phyloP scores from a whole-genome alignment of 1,140 invertebrate genomes.

The Drosophila pruinosa region DNA sequence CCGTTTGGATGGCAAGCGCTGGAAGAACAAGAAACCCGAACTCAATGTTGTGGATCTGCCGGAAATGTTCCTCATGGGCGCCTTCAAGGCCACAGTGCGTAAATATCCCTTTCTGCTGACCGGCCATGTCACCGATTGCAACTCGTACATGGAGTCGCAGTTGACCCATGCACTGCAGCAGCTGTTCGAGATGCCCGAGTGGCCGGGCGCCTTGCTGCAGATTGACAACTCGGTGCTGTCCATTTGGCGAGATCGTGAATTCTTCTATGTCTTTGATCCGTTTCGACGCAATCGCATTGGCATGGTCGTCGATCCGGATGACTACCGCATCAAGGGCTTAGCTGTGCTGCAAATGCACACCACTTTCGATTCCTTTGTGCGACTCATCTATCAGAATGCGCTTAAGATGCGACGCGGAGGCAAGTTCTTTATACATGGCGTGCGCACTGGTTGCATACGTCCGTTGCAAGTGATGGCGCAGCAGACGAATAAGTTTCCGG shows the following conservation, averaged over 20 bases:
- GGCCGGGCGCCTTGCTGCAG: slow-evolving; percentile 82
- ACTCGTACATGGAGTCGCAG: slow-evolving; percentile 70
- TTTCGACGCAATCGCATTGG: slow-evolving; percentile 69
- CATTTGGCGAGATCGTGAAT: slow-evolving; percentile 83
- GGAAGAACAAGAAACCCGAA: slow-evolving; percentile 71
- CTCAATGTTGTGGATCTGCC: slow-evolving; percentile 76
- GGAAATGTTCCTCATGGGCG: slow-evolving; percentile 74
- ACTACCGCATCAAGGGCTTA: slow-evolving; percentile 66
- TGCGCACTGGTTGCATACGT: slow-evolving; percentile 66
- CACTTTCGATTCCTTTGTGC: slow-evolving; percentile 72
- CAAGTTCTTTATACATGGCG: slow-evolving; percentile 78
- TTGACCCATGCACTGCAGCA: slow-evolving; percentile 72
- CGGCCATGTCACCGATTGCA: slow-evolving; percentile 72
- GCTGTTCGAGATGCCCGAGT: slow-evolving; percentile 77
- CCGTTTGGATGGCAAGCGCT: slow-evolving; percentile 67
- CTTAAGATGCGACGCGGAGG: slow-evolving; percentile 75
- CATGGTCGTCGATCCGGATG: slow-evolving; percentile 72
- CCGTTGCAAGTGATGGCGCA: slow-evolving; percentile 61
- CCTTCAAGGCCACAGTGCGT: slow-evolving; percentile 71
- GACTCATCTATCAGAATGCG: slow-evolving; percentile 63
- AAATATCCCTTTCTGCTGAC: slow-evolving; percentile 71
- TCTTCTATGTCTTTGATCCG: slow-evolving; percentile 84
- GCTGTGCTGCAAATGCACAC: slow-evolving; percentile 73
- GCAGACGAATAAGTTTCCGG: slow-evolving; percentile 58
- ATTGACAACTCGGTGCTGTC: slow-evolving; percentile 81